Percentiles rank a stretch among this genome's conserved stretches.
phyloP scores from a whole-genome alignment of 2,797 vertebrate species.

The Brachyrhaphis roseni region DNA sequence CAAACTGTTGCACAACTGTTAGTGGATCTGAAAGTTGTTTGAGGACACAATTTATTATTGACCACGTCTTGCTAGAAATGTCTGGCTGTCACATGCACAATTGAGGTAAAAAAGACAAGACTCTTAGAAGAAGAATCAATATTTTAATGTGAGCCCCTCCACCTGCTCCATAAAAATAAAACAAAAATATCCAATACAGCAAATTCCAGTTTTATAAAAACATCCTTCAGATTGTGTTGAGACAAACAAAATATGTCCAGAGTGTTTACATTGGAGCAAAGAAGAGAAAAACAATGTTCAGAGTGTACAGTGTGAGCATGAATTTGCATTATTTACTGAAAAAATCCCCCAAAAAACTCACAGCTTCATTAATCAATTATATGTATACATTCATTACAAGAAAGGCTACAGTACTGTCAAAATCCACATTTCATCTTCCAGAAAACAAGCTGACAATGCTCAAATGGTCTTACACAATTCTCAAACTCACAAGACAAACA shows the following conservation, averaged over 20 bases:
- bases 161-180: not conserved
- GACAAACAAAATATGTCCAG: slow-evolving; percentile 23
- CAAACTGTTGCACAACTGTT: slow-evolving; percentile 19
- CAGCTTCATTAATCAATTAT: slow-evolving; percentile 47
- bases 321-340: slow-evolving; percentile 13
- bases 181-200: slow-evolving; percentile 5
- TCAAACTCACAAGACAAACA: slow-evolving; percentile 11
- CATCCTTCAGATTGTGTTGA: slow-evolving; percentile 35
- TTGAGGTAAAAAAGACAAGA: slow-evolving; percentile 11
- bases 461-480: slow-evolving; percentile 6
- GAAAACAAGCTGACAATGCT: slow-evolving; percentile 21
- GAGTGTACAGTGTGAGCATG: slow-evolving; percentile 46
- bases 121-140: slow-evolving; percentile 29
- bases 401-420: slow-evolving; percentile 61
- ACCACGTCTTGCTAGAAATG: not conserved
- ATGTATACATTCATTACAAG: slow-evolving; percentile 72
- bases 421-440: slow-evolving; percentile 18
- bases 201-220: slow-evolving; percentile 17
- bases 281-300: not conserved
- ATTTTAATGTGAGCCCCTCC: slow-evolving; percentile 53
- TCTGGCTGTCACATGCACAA: not conserved
- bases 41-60: not conserved
- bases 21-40: accelerated
- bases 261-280: slow-evolving; percentile 22
- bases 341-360: slow-evolving; percentile 40